These are phyloP conservation scores for Cinara cedri DNA, from an alignment of 2,888 invertebrate genomes.

Conservation along the genomic window DNA sequence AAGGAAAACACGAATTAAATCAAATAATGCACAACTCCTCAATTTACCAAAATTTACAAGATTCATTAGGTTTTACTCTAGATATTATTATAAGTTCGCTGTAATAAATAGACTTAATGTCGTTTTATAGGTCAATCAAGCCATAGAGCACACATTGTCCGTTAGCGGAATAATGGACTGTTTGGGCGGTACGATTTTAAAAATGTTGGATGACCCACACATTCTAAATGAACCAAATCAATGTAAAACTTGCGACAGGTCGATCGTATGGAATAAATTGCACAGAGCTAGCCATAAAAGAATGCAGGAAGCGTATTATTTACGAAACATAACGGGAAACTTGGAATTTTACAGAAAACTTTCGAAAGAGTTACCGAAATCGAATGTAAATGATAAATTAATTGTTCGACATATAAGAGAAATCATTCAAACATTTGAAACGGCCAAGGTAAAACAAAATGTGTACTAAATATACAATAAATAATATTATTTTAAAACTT, in stretches of 20 bases:
- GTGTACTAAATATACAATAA: background rate
- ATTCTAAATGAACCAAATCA: background rate
- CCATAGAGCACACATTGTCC: constrained; percentile 4
- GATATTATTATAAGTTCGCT: background rate
- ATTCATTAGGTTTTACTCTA: too few species aligned
- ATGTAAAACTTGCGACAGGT: background rate
- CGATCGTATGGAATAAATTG: background rate
- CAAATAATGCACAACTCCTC: too few species aligned
- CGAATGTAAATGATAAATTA: background rate
- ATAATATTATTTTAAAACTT: too few species aligned
- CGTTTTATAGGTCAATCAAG: constrained; percentile 8
- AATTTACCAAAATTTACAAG: too few species aligned
- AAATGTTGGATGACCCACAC: background rate
- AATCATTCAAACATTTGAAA: constrained; percentile 18
- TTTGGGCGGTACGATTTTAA: background rate
- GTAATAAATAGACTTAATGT: background rate
- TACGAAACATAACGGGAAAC: background rate
- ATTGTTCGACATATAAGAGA: background rate
- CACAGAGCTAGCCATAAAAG: background rate
- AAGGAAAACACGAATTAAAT: too few species aligned
- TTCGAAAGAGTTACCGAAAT: background rate
- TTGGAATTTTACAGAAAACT: constrained; percentile 1
- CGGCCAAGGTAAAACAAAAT: constrained; percentile 31
- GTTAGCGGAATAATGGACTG: background rate
- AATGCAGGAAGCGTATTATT: constrained; percentile 1